phyloP scores from a whole-genome alignment of 2,797 vertebrate species.

The Kryptolebias ocellatus region DNA sequence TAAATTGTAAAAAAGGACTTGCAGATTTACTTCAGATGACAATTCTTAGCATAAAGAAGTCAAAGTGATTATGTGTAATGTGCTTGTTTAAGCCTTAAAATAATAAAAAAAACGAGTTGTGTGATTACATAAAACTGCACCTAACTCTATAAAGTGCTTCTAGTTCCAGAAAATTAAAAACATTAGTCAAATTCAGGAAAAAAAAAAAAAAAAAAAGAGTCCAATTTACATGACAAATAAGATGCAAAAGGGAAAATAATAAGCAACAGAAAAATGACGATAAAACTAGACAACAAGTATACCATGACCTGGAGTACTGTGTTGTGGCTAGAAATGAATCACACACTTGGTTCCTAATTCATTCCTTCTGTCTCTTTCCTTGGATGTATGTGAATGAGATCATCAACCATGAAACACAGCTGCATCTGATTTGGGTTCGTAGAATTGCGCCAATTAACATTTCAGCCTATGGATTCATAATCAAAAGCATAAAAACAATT shows the following conservation, averaged over 20 bases:
- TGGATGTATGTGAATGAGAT: constrained; percentile 54
- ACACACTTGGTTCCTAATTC: constrained; percentile 54
- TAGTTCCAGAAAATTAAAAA: constrained; percentile 5
- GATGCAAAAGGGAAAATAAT: constrained; percentile 1
- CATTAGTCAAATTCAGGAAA: neutral
- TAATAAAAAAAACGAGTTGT: neutral
- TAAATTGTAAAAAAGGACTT: no score
- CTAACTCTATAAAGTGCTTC: neutral
- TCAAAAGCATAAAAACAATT: constrained; percentile 6
- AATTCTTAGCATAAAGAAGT: no score
- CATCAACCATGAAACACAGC: constrained; percentile 44
- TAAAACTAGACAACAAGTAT: constrained; percentile 6
- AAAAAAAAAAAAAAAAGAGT: neutral
- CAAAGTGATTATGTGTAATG: no score
- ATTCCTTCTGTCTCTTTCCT: constrained; percentile 62
- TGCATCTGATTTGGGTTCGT: constrained; percentile 49
- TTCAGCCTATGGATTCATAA: constrained; percentile 32
- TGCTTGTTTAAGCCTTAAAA: neutral
- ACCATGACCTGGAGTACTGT: constrained; percentile 7
- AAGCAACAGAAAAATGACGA: neutral
- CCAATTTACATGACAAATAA: neutral
- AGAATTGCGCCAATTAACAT: constrained; percentile 21
- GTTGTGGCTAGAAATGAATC: constrained; percentile 57
- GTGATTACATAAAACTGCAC: neutral
- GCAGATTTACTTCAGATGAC: no score